phyloP scores from a whole-genome alignment of 2,797 vertebrate species.

The Sebastes variabilis region DNA sequence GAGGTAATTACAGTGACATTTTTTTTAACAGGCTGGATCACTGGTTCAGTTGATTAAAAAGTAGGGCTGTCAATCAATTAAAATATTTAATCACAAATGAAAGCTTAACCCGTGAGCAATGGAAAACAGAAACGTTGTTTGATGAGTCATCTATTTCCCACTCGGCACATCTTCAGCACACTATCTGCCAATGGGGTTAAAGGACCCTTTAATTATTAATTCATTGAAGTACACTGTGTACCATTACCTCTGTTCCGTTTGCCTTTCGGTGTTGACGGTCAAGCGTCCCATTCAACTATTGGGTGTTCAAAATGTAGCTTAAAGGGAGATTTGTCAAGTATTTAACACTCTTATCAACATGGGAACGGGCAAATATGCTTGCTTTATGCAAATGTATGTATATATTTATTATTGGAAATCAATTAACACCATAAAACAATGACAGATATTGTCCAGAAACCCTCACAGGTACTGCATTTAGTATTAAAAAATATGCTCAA shows the following conservation, averaged over 20 bases:
- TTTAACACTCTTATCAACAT: too few relatives aligned
- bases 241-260: not conserved
- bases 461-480: too few relatives aligned
- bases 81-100: too few relatives aligned
- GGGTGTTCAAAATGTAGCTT: not conserved
- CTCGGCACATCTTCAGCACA: not conserved
- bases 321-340: not conserved
- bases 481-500: too few relatives aligned
- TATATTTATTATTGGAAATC: too few relatives aligned
- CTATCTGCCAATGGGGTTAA: not conserved
- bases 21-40: too few relatives aligned
- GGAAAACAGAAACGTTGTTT: not conserved
- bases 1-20: not conserved
- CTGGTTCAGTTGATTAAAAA: too few relatives aligned
- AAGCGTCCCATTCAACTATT: not conserved
- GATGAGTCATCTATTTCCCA: not conserved
- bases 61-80: too few relatives aligned
- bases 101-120: not conserved
- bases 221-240: not conserved
- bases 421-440: too few relatives aligned
- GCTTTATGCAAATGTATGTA: too few relatives aligned
- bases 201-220: not conserved
- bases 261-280: not conserved
- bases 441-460: rapidly evolving
- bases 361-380: too few relatives aligned